Conservation (phyloP, 1,140 invertebrate species). For the Vollenhovia emeryi region DNA sequence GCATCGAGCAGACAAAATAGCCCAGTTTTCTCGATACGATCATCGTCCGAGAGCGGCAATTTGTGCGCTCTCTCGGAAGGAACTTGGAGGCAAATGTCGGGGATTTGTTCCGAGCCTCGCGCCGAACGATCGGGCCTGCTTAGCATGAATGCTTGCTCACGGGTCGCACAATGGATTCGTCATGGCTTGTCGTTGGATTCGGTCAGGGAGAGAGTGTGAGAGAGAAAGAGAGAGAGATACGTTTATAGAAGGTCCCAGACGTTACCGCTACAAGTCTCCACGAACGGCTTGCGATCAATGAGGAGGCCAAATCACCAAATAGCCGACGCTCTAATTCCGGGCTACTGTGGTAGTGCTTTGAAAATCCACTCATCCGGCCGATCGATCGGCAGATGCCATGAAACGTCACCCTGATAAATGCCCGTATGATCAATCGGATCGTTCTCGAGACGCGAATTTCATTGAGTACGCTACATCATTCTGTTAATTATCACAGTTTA, state of each 20-base stretch:
- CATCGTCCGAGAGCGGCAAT: slow-evolving; percentile 38
- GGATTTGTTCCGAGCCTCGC: slow-evolving; percentile 17
- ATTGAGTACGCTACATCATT: not conserved
- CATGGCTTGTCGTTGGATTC: slow-evolving; percentile 69
- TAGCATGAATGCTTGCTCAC: slow-evolving; percentile 80
- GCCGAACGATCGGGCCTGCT: slow-evolving; percentile 69
- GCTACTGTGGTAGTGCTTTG: not conserved
- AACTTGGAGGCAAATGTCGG: slow-evolving; percentile 33
- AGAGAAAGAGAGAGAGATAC: slow-evolving; percentile 32
- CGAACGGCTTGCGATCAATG: slow-evolving; percentile 30
- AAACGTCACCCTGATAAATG: slow-evolving; percentile 59
- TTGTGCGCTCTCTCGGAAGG: not conserved
- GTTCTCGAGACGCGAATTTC: not conserved
- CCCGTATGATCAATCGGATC: not conserved
- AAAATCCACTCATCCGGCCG: slow-evolving; percentile 46
- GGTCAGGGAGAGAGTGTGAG: slow-evolving; percentile 46
- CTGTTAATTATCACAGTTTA: not conserved
- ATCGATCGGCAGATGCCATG: slow-evolving; percentile 61
- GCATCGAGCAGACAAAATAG: slow-evolving; percentile 22
- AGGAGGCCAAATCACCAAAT: slow-evolving; percentile 38
- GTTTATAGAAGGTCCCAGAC: slow-evolving; percentile 27
- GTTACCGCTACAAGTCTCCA: slow-evolving; percentile 39
- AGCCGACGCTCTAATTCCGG: slow-evolving; percentile 4
- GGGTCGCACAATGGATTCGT: slow-evolving; percentile 77
- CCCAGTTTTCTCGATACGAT: slow-evolving; percentile 56